Base-by-base conservation (phyloP, 2,888 invertebrate genomes). In the Sympetrum striolatum region DNA sequence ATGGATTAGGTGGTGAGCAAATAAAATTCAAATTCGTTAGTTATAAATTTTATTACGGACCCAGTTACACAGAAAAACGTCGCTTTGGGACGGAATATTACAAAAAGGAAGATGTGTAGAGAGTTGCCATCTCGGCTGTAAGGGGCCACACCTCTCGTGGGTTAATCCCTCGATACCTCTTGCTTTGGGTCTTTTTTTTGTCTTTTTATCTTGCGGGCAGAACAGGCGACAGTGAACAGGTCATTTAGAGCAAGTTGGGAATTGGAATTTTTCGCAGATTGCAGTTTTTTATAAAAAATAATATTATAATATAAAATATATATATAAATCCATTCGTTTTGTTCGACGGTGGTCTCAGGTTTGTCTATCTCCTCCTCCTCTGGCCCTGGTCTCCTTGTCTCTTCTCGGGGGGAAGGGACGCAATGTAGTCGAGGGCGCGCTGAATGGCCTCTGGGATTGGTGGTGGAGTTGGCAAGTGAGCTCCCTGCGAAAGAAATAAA, bases 401-500 rank as follows among this genome's bases (percentile, higher is more conserved):
- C 60, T 86, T 58, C 25, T 31, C 48, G 35, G 86, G 86, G 0
- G 86, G 86, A 5, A 86, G 86, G 10, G 86, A 86, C 10, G 90
- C 90, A n/a, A 90, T 90, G 80, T 80, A 60, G 58, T 90, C 90
- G 22, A 90, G 90, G 80, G 90, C 80, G 35, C 90, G 48, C 58
- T 90, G 90, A 81, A 90, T 90, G 90, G 90, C 90, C 81, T 80
- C 90, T 53, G 90, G 90, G 58, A 90, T 58, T 18, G 90, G 90
- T 18, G 90, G 90, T 18, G 90, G 90, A 22, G 90, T 90, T 81
- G 92, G 92, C 4, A 92, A 90, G 91, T 92, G 92, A 22, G 91
- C 92, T 18, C 92, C 92, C 90, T 91, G 91, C 12, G 92, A 22
- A 91, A 91, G 91, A 92, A 92, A 80, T 92, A 92, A 82, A 92